These are phyloP conservation scores for Andrena praecox DNA, from an alignment of 2,888 invertebrate species.

Conservation along the genomic window DNA sequence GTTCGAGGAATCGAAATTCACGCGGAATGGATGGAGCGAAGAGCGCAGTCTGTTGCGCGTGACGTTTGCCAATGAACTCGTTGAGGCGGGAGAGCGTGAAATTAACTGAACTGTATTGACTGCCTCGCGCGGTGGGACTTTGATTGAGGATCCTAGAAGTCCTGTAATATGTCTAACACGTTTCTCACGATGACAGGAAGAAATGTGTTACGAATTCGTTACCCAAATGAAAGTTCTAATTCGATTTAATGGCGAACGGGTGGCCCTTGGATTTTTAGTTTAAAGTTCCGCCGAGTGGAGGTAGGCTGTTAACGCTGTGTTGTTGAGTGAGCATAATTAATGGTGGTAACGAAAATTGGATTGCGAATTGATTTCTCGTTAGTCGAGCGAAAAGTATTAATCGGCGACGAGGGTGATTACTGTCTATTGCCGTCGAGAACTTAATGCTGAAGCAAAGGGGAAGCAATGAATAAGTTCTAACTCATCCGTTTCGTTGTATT, in stretches of 20 bases:
- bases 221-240: not conserved
- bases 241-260: not conserved
- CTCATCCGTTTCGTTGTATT: not conserved
- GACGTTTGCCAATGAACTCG: constrained; percentile 1
- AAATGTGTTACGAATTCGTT: no score
- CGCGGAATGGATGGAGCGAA: not conserved
- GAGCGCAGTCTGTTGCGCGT: not conserved
- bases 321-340: constrained; percentile 23
- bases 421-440: not conserved
- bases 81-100: not conserved
- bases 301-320: not conserved
- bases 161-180: not conserved
- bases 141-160: constrained; percentile 23
- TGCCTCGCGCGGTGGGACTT: constrained; percentile 41
- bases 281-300: constrained; percentile 45
- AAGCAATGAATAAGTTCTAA: constrained; percentile 15
- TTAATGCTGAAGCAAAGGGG: not conserved
- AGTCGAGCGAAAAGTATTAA: not conserved
- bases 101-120: not conserved
- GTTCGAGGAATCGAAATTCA: constrained; percentile 40
- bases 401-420: not conserved
- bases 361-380: not conserved
- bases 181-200: not conserved
- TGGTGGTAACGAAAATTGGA: constrained; percentile 40
- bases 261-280: constrained; percentile 38